Evolutionary conservation across 2,888 invertebrate genomes (phyloP).

Genomic region (Orchestes rusci): DNA sequence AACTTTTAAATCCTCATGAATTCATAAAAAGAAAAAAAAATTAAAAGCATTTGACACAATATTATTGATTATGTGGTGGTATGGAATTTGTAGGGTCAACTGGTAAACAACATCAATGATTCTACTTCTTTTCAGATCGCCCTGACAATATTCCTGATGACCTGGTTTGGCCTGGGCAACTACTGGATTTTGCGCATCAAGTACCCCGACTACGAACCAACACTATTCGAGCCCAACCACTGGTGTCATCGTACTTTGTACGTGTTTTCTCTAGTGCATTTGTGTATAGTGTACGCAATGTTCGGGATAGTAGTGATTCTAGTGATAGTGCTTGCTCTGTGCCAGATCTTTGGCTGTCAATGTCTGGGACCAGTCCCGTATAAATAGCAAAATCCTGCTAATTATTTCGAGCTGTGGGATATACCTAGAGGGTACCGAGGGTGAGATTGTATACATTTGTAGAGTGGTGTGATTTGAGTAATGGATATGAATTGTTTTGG

Average conservation of each 20-base stretch:
- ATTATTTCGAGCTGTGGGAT: constrained; percentile 41
- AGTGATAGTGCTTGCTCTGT: constrained; percentile 54
- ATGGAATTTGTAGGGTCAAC: too few species aligned
- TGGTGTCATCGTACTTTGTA: constrained; percentile 77
- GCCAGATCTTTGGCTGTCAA: constrained; percentile 65
- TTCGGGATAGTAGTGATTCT: constrained; percentile 52
- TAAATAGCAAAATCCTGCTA: constrained; percentile 52
- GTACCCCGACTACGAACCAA: constrained; percentile 68
- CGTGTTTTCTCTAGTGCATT: constrained; percentile 67
- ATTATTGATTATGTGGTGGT: too few species aligned
- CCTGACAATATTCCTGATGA: constrained; percentile 61
- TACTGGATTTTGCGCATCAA: constrained; percentile 71
- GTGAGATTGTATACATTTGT: background rate
- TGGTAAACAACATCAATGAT: too few species aligned
- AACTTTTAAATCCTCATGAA: too few species aligned
- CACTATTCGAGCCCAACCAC: constrained; percentile 66
- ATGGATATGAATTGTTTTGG: background rate
- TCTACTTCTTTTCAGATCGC: constrained; percentile 41
- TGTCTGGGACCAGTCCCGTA: constrained; percentile 58
- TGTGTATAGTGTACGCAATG: constrained; percentile 62
- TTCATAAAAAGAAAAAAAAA: too few species aligned
- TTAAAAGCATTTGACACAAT: too few species aligned
- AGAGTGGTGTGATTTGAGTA: background rate
- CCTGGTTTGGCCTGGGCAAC: constrained; percentile 74
- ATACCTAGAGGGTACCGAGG: constrained; percentile 37